phyloP scores from a whole-genome alignment of 2,888 invertebrate species.

The Pollenia amentaria region DNA sequence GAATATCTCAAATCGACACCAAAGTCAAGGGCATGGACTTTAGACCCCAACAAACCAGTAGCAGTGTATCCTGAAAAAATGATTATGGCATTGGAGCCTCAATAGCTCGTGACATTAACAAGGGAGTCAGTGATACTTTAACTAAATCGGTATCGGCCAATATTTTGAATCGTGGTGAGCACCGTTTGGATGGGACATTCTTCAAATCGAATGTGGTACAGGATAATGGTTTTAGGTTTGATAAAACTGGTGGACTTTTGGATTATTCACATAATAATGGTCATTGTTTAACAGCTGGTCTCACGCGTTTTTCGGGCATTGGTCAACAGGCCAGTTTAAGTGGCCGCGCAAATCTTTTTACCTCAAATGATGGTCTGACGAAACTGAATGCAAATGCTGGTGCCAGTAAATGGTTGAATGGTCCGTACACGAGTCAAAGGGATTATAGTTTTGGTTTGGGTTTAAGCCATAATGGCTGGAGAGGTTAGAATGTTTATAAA shows the following conservation, averaged over 20 bases:
- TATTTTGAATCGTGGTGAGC: constrained; percentile 5
- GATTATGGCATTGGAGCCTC: constrained; percentile 24
- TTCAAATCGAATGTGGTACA: constrained; percentile 31
- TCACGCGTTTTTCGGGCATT: constrained; percentile 36
- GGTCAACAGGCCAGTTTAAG: constrained; percentile 31
- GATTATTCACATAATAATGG: constrained; percentile 37
- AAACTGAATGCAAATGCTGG: constrained; percentile 36
- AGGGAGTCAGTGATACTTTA: constrained; percentile 53
- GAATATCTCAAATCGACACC: constrained; percentile 34
- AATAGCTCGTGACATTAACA: constrained; percentile 43
- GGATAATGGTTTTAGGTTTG: constrained; percentile 42
- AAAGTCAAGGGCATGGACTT: constrained; percentile 13
- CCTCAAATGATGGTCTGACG: constrained; percentile 44
- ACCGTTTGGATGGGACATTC: constrained; percentile 40
- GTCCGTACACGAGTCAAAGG: constrained; percentile 22
- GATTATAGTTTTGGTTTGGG: constrained; percentile 43
- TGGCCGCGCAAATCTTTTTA: constrained; percentile 36
- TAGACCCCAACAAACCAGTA: constrained; percentile 12
- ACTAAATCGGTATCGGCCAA: constrained; percentile 35
- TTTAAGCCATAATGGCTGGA: constrained; percentile 13
- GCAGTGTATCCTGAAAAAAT: constrained; percentile 30
- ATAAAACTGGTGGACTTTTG: constrained; percentile 41
- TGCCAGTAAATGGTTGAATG: constrained; percentile 38
- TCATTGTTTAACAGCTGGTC: constrained; percentile 47
- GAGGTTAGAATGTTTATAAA: not conserved